Evolutionary conservation across 2,113 vertebrate genomes (phyloP).

Genomic region (Boleophthalmus pectinirostris): DNA sequence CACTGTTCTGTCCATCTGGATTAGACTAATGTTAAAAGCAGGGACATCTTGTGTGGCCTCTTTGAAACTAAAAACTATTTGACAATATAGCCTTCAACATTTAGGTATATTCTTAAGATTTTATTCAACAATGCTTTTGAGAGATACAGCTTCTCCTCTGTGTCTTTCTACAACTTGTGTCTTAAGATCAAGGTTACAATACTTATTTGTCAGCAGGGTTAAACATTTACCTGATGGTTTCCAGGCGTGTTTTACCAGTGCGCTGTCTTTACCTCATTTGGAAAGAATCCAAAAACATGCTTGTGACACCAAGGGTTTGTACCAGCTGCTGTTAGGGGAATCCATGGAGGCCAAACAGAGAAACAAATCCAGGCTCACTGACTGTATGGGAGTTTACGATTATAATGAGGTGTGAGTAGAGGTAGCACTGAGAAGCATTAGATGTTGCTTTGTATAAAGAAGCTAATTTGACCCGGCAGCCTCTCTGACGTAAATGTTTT

Average conservation of each 20-base stretch:
- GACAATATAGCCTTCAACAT: slow-evolving; percentile 12
- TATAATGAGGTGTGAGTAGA: slow-evolving; percentile 36
- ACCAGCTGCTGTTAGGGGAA: slow-evolving; percentile 43
- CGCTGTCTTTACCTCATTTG: slow-evolving; percentile 55
- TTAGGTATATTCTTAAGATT: slow-evolving; percentile 32
- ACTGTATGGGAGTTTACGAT: neutral
- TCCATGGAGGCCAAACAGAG: slow-evolving; percentile 37
- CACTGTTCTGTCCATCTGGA: slow-evolving; percentile 53
- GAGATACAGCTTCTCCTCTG: neutral
- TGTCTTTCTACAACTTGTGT: slow-evolving; percentile 1
- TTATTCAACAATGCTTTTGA: neutral
- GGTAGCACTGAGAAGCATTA: slow-evolving; percentile 20
- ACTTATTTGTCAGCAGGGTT: slow-evolving; percentile 26
- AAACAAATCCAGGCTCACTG: slow-evolving; percentile 38
- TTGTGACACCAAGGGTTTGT: slow-evolving; percentile 25
- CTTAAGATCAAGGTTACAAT: slow-evolving; percentile 40
- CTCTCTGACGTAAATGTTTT: slow-evolving; percentile 1
- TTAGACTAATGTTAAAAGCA: slow-evolving; percentile 50
- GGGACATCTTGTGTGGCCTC: slow-evolving; percentile 55
- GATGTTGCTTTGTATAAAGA: slow-evolving; percentile 5
- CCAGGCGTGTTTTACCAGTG: slow-evolving; percentile 51
- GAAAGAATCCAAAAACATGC: slow-evolving; percentile 61
- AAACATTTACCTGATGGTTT: slow-evolving; percentile 43
- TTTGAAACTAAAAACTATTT: slow-evolving; percentile 28
- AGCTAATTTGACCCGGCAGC: slow-evolving; percentile 3